phyloP scores from a whole-genome alignment of 1,140 invertebrate species.

The Trichomalopsis sarcophagae region DNA sequence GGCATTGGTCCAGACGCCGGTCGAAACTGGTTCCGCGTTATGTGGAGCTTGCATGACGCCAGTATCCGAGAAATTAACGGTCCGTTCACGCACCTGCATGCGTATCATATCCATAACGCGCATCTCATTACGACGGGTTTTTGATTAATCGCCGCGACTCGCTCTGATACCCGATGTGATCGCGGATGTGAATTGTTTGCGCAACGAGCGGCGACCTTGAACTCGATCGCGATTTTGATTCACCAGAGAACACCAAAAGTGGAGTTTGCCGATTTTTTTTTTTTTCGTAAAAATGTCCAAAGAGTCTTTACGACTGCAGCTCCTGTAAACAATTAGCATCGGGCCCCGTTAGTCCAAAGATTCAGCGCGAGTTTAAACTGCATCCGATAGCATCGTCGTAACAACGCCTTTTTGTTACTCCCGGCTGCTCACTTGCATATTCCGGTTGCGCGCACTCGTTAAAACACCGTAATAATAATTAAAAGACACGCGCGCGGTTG shows the following conservation, averaged over 20 bases:
- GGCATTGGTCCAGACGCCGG: not conserved
- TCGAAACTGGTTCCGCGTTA: slow-evolving; percentile 2
- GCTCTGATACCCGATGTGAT: not conserved
- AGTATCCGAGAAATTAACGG: not conserved
- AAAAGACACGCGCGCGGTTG: not conserved
- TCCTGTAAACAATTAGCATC: not conserved
- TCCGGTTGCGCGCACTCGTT: not conserved
- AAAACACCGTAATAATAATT: slow-evolving; percentile 27
- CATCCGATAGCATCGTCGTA: not conserved
- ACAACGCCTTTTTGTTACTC: not conserved
- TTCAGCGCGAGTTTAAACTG: slow-evolving; percentile 8
- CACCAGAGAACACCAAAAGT: not conserved
- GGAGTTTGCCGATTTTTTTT: not conserved
- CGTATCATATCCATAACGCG: not conserved
- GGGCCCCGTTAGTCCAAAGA: slow-evolving; percentile 10
- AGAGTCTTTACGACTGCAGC: not conserved
- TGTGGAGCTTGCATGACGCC: not conserved
- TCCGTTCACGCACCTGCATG: not conserved
- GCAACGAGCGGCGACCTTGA: slow-evolving; percentile 12
- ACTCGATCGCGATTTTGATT: not conserved
- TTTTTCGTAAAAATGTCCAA: not conserved
- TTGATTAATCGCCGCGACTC: not conserved
- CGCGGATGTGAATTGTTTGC: too few relatives aligned
- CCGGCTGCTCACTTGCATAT: slow-evolving; percentile 20
- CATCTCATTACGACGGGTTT: not conserved